Conservation (phyloP, 1,140 invertebrate genomes). For the Myzus persicae region DNA sequence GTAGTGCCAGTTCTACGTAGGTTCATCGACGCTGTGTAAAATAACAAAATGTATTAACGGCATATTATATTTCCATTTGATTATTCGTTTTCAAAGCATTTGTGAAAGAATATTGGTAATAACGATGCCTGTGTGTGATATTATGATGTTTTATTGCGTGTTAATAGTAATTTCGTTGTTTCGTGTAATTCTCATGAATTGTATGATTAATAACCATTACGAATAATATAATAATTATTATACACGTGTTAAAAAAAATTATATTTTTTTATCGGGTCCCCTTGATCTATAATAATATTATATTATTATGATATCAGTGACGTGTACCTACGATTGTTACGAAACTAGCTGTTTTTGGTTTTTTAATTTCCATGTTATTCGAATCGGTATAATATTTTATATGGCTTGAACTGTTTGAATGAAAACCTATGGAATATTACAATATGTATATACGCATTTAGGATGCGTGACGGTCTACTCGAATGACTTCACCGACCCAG, state of each 20-base stretch:
- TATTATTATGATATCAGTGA: not conserved
- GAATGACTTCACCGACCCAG: not conserved
- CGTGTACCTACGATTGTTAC: not conserved
- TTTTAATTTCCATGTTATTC: not conserved
- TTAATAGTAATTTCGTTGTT: not conserved
- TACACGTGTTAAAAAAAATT: not conserved
- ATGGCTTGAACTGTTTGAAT: not conserved
- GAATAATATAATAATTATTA: not conserved
- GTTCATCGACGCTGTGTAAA: not conserved
- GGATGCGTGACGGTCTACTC: not conserved
- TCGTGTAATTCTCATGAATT: not conserved
- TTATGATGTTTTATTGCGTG: not conserved
- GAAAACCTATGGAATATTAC: not conserved
- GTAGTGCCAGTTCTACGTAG: no score
- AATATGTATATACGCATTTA: not conserved
- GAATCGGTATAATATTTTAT: not conserved
- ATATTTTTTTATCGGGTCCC: not conserved
- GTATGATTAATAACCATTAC: not conserved
- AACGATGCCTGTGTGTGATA: not conserved
- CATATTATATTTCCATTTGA: not conserved
- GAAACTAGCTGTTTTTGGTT: not conserved
- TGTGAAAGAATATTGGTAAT: not conserved
- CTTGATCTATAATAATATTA: not conserved
- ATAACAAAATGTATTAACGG: not conserved
- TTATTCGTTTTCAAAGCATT: not conserved